Evolutionary conservation across 2,797 vertebrate genomes (phyloP).

Genomic region (Nothura maculosa): DNA sequence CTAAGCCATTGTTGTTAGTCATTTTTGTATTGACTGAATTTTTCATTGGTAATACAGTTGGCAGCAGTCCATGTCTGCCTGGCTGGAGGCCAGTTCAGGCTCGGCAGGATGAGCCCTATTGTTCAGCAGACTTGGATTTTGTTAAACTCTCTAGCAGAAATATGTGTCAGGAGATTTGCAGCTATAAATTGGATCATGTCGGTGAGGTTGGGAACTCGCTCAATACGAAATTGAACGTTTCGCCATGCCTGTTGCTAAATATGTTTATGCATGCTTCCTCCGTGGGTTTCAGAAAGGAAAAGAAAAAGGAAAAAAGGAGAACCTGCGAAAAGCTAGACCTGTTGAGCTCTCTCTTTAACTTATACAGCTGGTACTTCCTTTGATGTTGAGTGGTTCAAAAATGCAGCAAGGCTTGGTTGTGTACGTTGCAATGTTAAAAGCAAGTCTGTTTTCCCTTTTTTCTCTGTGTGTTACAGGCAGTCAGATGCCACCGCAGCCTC

Average conservation of each 20-base stretch:
- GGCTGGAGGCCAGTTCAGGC: conserved; percentile 53
- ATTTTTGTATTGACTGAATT: conserved; percentile 60
- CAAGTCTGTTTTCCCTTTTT: conserved; percentile 67
- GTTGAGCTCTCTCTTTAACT: conserved; percentile 31
- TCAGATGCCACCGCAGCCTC: conserved; percentile 89
- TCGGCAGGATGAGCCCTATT: conserved; percentile 61
- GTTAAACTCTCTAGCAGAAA: conserved; percentile 59
- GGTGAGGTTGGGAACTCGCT: conserved; percentile 61
- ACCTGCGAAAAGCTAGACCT: not conserved
- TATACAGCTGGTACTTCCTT: not conserved
- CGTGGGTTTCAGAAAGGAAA: not conserved
- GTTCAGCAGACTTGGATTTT: conserved; percentile 60
- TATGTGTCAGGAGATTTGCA: conserved; percentile 67
- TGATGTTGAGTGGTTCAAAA: conserved; percentile 1
- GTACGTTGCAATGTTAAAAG: conserved; percentile 56
- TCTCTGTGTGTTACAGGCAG: conserved; percentile 85
- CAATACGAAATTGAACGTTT: conserved; percentile 63
- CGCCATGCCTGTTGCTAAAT: conserved; percentile 58
- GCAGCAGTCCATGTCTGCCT: conserved; percentile 47
- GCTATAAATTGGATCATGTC: conserved; percentile 65
- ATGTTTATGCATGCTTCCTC: conserved; percentile 61
- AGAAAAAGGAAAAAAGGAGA: not conserved
- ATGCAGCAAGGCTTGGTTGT: conserved; percentile 20
- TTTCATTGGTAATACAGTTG: conserved; percentile 46
- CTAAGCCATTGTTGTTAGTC: conserved; percentile 45